These are phyloP conservation scores for Neoarius graeffei DNA, from an alignment of 2,113 vertebrate genomes.

Conservation along the genomic window DNA sequence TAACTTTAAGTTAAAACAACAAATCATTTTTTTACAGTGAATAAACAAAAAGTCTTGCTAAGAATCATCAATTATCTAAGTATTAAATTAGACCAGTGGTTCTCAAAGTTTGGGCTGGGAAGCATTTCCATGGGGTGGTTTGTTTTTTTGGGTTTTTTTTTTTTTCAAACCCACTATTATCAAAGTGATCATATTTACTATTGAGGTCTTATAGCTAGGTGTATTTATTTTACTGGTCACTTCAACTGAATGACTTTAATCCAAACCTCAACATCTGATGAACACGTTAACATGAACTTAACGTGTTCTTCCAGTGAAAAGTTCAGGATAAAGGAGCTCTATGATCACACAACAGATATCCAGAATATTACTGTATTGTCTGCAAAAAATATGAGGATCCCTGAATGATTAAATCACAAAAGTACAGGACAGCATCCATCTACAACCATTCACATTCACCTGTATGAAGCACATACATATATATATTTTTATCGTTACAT, in stretches of 20 bases:
- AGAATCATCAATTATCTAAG: neutral
- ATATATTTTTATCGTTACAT: no score
- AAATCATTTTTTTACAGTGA: neutral
- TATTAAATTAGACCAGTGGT: neutral
- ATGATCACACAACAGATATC: neutral
- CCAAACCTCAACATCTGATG: neutral
- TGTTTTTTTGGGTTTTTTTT: no score
- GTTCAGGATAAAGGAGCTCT: neutral
- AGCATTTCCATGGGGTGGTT: no score
- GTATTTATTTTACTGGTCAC: no score
- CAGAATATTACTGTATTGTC: neutral
- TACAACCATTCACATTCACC: no score
- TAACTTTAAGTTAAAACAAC: neutral
- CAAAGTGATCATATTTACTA: neutral
- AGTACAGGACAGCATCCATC: neutral
- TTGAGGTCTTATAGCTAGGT: no score
- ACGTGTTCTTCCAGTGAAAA: neutral
- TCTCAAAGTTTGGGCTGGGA: no score
- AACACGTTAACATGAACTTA: neutral
- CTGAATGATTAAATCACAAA: neutral
- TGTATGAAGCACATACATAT: no score
- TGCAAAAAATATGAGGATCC: neutral
- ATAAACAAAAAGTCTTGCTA: neutral
- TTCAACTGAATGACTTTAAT: neutral
- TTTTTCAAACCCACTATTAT: neutral